Evolutionary conservation across 2,113 vertebrate species (phyloP).

Genomic region (Rattus norvegicus): GRCr8 NC_086038.1:42661501-42662000

Average conservation of each 20-base stretch:
- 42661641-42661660: neutral
- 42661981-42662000: neutral
- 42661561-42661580: too few species aligned
- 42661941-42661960: neutral
- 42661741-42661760: neutral
- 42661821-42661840: neutral
- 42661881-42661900: neutral
- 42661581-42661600: neutral
- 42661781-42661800: neutral
- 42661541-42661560: neutral
- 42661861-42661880: neutral
- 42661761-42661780: neutral
- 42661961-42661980: neutral
- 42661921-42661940: neutral
- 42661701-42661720: neutral
- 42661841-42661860: neutral
- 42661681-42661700: neutral
- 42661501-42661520: neutral
- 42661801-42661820: neutral
- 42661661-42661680: neutral
- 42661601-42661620: neutral
- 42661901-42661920: neutral
- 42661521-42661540: neutral
- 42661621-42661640: neutral
- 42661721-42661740: neutral